phyloP scores from a whole-genome alignment of 2,888 invertebrate genomes.

The Dione juno region DNA sequence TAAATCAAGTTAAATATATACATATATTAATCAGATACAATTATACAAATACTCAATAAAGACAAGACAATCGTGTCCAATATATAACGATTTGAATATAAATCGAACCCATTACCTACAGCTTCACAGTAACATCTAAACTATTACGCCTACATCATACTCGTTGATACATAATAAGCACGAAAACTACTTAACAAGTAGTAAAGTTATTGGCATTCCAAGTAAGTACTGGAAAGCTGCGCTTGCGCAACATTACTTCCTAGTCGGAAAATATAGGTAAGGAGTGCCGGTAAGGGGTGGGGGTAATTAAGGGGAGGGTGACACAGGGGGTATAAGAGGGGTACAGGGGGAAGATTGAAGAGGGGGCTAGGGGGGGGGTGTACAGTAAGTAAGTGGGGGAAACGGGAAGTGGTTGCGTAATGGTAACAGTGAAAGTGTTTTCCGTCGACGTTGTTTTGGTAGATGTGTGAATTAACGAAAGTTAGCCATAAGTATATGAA shows the following conservation, averaged over 20 bases:
- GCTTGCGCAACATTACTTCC: conserved; percentile 73
- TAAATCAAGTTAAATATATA: neutral
- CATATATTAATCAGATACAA: neutral
- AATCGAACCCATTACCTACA: neutral
- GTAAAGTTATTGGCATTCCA: conserved; percentile 47
- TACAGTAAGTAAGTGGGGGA: conserved; percentile 42
- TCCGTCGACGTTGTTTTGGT: conserved; percentile 80
- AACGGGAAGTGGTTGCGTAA: conserved; percentile 79
- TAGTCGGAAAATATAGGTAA: conserved; percentile 77
- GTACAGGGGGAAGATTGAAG: conserved; percentile 30
- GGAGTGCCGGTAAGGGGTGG: conserved; percentile 57
- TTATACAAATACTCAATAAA: too few species aligned
- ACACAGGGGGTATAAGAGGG: conserved; percentile 15
- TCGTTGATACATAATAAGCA: conserved; percentile 12
- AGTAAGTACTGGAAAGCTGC: conserved; percentile 63
- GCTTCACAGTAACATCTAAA: neutral
- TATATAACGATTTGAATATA: too few species aligned
- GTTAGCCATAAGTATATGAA: conserved; percentile 63
- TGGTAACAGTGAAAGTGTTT: conserved; percentile 80
- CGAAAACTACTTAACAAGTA: conserved; percentile 12
- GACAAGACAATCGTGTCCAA: too few species aligned
- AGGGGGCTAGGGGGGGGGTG: conserved; percentile 36
- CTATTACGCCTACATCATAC: neutral
- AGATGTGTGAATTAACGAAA: conserved; percentile 82
- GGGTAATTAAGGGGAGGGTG: conserved; percentile 34